Conservation (phyloP, 92 coral and sea anemone species). For the Heteractis magnifica region DNA sequence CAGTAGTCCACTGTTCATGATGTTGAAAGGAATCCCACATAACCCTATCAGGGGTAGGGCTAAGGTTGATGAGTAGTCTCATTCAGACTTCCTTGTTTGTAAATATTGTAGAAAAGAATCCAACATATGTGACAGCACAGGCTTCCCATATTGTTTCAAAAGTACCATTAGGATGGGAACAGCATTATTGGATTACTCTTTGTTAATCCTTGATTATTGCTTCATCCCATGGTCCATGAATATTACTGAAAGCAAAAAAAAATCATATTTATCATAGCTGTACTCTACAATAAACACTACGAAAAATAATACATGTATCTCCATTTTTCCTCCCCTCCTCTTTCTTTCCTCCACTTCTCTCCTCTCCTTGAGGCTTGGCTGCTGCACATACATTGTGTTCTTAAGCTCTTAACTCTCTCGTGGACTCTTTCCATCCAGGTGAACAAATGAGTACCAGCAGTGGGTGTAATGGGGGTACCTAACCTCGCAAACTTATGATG, state of each 20-base stretch:
- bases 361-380: no score
- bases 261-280: background rate
- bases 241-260: conserved; percentile 54
- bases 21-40: no score
- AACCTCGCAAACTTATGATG: background rate
- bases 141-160: no score
- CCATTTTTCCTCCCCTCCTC: background rate
- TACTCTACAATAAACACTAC: background rate
- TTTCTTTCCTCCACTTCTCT: background rate
- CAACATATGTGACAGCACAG: no score
- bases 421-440: background rate
- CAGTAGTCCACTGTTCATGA: no score
- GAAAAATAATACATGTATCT: background rate
- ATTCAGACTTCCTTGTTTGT: no score
- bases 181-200: background rate
- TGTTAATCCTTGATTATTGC: conserved; percentile 60
- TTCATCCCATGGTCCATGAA: conserved; percentile 98
- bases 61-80: no score
- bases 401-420: background rate
- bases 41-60: no score
- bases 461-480: background rate
- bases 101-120: no score
- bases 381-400: background rate
- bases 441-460: no score
- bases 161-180: background rate